Evolutionary conservation across 1,140 invertebrate genomes (phyloP), one percentile per base, ranked within the genome.

Genomic region (Hylaeus anthracinus): DNA sequence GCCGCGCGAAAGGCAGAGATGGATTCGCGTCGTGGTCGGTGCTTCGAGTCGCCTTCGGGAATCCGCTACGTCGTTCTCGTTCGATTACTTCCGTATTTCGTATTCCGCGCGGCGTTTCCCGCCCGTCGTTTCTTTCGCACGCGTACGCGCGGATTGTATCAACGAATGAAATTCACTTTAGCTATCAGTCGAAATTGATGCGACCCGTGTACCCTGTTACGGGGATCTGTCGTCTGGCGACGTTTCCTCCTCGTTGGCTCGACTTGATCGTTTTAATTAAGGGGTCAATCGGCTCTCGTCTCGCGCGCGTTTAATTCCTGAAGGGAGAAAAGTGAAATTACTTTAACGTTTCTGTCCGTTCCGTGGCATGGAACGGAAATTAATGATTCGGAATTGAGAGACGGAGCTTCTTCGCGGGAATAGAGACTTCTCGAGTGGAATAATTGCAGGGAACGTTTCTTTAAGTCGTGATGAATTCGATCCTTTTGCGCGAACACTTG

Each of bases 21-120:
- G 82, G 61, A 81, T 83, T 60, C 51, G 56, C 53, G 43, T 65
- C 63, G 72, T 48, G 26, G 12, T 26, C 48, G 66, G 39, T 55
- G 43, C 14, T 26, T 26, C 63, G 82, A 48, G 37, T 64, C 48
- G 43, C 72, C 72, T 74, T 74, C 61, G 55, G 61, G 72, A 74
- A 74, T 74, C 10, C 72, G 81, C 53, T 81, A 76, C 64, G 71
- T 83, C 72, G 67, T 78, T 60, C 56, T 60, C 53, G 60, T 53
- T 51, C 76, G 78, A 85, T 84, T 76, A 81, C 72, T 85, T 85
- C 82, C 78, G 82, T 73, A 74, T 76, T 72, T 82, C 53, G 67
- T 48, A 73, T 67, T 45, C 64, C 64, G 64, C 5, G 9, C 6
- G 64, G 6, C 43, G 64, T 5, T 48, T 9, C 64, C n/a, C 58